phyloP scores from a whole-genome alignment of 1,140 invertebrate genomes.

The Pachypsylla venusta region DNA sequence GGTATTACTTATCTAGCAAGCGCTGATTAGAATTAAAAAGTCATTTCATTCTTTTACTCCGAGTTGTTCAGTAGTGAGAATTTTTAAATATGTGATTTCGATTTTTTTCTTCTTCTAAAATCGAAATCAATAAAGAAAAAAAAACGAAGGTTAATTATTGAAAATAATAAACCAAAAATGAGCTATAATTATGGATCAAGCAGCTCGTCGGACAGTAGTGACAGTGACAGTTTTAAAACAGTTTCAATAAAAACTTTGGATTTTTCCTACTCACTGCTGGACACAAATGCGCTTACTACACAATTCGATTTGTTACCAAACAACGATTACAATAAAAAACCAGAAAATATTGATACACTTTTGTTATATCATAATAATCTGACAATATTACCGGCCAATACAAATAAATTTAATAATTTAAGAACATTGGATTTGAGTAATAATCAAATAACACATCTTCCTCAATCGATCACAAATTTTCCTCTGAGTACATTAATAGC shows the following conservation, averaged over 20 bases:
- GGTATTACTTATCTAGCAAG: no score
- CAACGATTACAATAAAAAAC: constrained; percentile 32
- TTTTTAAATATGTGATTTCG: no score
- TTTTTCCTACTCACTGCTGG: constrained; percentile 47
- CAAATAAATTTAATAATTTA: constrained; percentile 48
- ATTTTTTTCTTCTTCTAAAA: no score
- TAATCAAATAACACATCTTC: constrained; percentile 60
- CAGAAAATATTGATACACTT: constrained; percentile 48
- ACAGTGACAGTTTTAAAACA: constrained; percentile 38
- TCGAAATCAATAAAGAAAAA: no score
- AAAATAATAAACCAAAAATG: no score
- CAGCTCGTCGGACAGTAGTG: constrained; percentile 54
- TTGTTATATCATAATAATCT: constrained; percentile 55
- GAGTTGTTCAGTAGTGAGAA: no score
- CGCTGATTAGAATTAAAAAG: no score
- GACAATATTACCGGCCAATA: constrained; percentile 32
- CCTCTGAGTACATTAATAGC: constrained; percentile 62
- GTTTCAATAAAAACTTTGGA: constrained; percentile 44
- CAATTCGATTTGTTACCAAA: constrained; percentile 35
- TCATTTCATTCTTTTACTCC: no score
- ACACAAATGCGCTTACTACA: constrained; percentile 38
- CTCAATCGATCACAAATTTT: constrained; percentile 55
- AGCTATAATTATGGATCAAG: constrained; percentile 16
- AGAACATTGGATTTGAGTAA: constrained; percentile 71
- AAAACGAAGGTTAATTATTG: no score